Base-by-base conservation (phyloP, 2,797 vertebrate genomes). In the Threskiornis aethiopicus region DNA sequence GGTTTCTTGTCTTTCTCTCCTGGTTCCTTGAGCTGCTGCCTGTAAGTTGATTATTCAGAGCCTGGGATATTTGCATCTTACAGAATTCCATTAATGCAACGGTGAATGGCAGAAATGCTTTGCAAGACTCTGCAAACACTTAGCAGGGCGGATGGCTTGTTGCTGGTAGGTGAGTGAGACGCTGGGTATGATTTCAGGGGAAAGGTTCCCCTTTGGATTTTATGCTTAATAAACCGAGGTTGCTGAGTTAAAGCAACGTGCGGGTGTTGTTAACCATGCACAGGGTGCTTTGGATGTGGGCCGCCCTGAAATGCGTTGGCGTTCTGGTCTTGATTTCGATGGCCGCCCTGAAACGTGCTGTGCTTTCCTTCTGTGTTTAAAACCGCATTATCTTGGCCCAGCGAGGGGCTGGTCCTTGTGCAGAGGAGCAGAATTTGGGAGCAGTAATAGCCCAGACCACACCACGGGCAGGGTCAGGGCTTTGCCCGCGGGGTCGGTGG, bases 201-300 rank as follows among this genome's bases (percentile, higher is more conserved):
- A 67, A 21, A 72, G 2, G 13, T 39, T 85, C 5, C 16, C 33
- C 19, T 42, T 69, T 64, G 49, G 42, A 5, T 83, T 84, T 77
- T 44, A 9, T 44, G 6, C 29, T 57, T 22, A 12, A 16, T 44
- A 58, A 89, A 28, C 22, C 1, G 6, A 65, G 33, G 33, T 66
- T 2, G 1, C 46, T 18, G 71, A 5, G 10, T 42, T 75, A 33
- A 80, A 52, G 52, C 29, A 21, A 5, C 0, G 0, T 24, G 14
- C 1, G 4, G 66, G 75, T 35, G 31, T 10, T 41, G 35, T 2
- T 47, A n/a, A 16, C 22, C n/a, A 1, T 1, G 5, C 4, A 0
- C 20, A 6, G 44, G 44, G 26, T n/a, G 22, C 10, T 66, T 16
- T 0, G 0, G 19, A 1, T 11, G 10, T 11, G 15, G 54, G 41